A percentile compares a stretch with the other conserved stretches of the same genome.
Evolutionary conservation across 2,797 vertebrate genomes (phyloP).

Genomic region (Argyrosomus regius): DNA sequence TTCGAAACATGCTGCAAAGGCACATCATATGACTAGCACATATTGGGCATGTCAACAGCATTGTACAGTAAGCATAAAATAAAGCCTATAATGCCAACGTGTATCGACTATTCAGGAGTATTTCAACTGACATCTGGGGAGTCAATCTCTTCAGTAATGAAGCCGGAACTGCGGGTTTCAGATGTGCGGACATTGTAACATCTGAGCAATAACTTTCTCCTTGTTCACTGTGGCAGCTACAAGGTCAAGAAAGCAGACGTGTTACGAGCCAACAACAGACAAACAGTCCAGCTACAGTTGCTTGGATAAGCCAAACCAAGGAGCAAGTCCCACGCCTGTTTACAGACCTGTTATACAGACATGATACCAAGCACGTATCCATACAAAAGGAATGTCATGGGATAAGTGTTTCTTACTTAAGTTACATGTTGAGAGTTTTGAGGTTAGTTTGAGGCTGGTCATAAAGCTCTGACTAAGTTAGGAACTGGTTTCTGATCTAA

Average conservation of each 20-base stretch:
- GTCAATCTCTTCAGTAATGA: not conserved
- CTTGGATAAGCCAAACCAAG: not conserved
- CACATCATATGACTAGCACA: not conserved
- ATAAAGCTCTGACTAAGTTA: not conserved
- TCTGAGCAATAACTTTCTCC: not conserved
- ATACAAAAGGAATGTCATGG: not conserved
- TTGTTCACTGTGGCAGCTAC: constrained; percentile 1
- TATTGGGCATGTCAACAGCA: not conserved
- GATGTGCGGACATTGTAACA: not conserved
- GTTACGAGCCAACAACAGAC: not conserved
- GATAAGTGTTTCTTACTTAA: not conserved
- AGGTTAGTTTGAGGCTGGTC: not conserved
- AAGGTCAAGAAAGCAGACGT: not conserved
- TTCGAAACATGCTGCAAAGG: not conserved
- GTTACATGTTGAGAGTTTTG: not conserved
- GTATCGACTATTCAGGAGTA: not conserved
- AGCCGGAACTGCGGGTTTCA: not conserved
- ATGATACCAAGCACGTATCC: not conserved
- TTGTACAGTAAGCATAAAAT: not conserved
- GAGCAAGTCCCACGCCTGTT: not conserved
- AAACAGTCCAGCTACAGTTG: not conserved
- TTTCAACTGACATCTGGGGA: not conserved
- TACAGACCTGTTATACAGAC: not conserved
- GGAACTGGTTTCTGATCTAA: constrained; percentile 16
- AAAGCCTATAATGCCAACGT: not conserved